phyloP scores from a whole-genome alignment of 2,113 vertebrate species.

The Osmerus eperlanus region DNA sequence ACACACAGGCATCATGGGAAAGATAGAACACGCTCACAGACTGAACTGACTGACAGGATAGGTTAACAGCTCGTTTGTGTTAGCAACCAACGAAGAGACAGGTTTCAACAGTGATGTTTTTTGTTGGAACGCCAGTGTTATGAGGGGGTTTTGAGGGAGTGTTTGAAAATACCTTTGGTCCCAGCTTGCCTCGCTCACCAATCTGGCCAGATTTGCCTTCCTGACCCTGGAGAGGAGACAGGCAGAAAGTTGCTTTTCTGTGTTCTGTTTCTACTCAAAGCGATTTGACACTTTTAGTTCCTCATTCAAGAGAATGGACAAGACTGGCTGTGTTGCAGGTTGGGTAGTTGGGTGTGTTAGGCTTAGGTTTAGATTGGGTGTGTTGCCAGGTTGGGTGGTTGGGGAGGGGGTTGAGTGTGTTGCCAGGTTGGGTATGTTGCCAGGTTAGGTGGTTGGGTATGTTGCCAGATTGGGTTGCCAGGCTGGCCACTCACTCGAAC shows the following conservation, averaged over 20 bases:
- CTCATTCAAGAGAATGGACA: too few relatives aligned
- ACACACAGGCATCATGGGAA: slow-evolving; percentile 2
- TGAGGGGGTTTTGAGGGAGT: too few relatives aligned
- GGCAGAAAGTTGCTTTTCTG: not conserved
- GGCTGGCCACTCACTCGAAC: slow-evolving; percentile 78
- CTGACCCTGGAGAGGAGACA: slow-evolving; percentile 74
- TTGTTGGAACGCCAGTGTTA: not conserved
- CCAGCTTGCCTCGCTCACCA: slow-evolving; percentile 87
- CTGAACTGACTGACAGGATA: too few relatives aligned
- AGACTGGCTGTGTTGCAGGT: too few relatives aligned
- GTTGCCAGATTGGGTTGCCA: not conserved
- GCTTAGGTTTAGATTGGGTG: too few relatives aligned
- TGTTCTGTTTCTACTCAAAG: not conserved
- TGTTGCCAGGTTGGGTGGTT: not conserved
- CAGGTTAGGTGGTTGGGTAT: not conserved
- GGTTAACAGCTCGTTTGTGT: too few relatives aligned
- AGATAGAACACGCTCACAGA: not conserved
- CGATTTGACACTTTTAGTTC: too few relatives aligned
- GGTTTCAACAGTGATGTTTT: too few relatives aligned
- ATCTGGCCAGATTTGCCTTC: slow-evolving; percentile 93
- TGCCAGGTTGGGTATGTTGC: not conserved
- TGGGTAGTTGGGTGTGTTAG: too few relatives aligned
- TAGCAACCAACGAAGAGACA: too few relatives aligned
- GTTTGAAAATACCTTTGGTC: slow-evolving; percentile 80
- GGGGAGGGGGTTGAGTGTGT: not conserved